Conservation (phyloP, 2,888 invertebrate genomes). For the Priocnemis perturbator region DNA sequence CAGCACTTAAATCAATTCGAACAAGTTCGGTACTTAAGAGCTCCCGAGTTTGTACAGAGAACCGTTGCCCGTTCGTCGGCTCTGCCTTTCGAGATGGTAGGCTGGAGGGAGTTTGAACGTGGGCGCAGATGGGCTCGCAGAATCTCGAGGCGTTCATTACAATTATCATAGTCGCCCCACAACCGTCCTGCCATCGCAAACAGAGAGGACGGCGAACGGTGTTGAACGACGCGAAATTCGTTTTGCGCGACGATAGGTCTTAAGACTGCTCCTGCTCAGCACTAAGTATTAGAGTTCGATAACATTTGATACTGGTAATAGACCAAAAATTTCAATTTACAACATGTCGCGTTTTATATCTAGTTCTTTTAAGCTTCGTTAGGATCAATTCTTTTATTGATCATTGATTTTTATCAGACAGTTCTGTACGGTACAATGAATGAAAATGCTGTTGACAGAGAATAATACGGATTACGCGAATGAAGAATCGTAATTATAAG, state of each 20-base stretch:
- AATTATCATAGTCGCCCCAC: conserved; percentile 73
- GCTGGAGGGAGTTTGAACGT: conserved; percentile 31
- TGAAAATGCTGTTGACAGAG: no score
- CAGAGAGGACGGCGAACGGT: conserved; percentile 49
- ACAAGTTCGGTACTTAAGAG: conserved; percentile 75
- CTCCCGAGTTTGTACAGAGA: conserved; percentile 70
- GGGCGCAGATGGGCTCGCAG: conserved; percentile 73
- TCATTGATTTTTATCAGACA: no score
- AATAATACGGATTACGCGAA: no score
- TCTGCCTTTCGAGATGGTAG: conserved; percentile 45
- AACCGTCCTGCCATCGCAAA: conserved; percentile 60
- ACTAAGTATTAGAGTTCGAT: no score
- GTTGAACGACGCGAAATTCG: conserved; percentile 32
- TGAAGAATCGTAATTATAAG: no score
- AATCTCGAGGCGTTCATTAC: conserved; percentile 74
- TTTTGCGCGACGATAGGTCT: conserved; percentile 16
- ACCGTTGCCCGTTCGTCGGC: conserved; percentile 50
- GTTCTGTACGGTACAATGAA: no score
- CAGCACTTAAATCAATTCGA: conserved; percentile 75
- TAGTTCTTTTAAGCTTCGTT: no score
- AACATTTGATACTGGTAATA: no score
- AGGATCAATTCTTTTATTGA: no score
- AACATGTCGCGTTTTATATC: no score
- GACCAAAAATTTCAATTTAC: neutral
- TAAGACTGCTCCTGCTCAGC: no score